phyloP scores from a whole-genome alignment of 2,888 invertebrate species.

The Ochropacha duplaris region DNA sequence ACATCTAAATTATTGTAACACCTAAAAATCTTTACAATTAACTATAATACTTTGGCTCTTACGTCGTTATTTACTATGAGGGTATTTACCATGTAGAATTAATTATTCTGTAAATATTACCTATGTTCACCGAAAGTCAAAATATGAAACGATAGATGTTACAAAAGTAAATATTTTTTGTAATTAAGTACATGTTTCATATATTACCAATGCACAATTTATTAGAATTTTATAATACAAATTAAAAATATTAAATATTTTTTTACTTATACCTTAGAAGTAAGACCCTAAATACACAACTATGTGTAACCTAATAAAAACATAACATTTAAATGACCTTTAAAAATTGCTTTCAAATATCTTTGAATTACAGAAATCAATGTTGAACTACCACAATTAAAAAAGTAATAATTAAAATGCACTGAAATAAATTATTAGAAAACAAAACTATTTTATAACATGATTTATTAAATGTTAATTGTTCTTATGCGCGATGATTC shows the following conservation, averaged over 20 bases:
- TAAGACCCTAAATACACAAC: conserved; percentile 18
- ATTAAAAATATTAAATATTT: background rate
- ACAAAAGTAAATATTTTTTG: too few species aligned
- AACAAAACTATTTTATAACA: conserved; percentile 36
- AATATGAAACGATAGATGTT: background rate
- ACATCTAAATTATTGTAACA: conserved; percentile 14
- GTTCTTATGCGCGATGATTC: conserved; percentile 44
- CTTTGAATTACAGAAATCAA: conserved; percentile 22
- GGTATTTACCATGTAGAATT: background rate
- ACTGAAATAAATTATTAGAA: conserved; percentile 53
- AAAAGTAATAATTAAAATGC: conserved; percentile 61
- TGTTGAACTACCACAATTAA: conserved; percentile 6
- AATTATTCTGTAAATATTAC: background rate
- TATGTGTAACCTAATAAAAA: conserved; percentile 19
- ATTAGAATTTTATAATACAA: background rate
- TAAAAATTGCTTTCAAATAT: conserved; percentile 13
- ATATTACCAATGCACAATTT: background rate
- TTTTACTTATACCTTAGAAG: background rate
- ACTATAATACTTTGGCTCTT: background rate
- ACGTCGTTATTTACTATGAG: background rate
- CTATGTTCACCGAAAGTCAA: background rate
- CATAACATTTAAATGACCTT: conserved; percentile 20
- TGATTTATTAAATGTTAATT: conserved; percentile 25
- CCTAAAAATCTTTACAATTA: conserved; percentile 2
- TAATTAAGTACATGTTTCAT: background rate